These are phyloP conservation scores for Strongylocentrotus purpuratus DNA, from an alignment of 35 echinoderm and acorn worm genomes.

Conservation along the genomic window DNA sequence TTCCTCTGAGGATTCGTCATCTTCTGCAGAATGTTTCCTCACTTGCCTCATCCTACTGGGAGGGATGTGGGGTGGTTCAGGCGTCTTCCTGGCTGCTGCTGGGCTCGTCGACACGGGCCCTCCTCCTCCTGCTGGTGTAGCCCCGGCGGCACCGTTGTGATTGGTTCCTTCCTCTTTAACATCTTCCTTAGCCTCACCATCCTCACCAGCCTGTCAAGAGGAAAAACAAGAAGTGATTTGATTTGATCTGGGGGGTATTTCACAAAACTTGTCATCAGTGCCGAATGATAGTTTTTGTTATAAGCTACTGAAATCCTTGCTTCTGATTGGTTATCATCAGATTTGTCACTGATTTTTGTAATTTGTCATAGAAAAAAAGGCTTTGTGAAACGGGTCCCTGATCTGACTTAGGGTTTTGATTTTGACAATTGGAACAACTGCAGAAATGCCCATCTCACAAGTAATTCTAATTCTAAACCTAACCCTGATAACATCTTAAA, in stretches of 20 bases:
- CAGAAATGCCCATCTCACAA: too few species aligned
- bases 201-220: neutral
- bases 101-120: neutral
- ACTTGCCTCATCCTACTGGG: neutral
- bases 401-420: neutral
- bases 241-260: too few species aligned
- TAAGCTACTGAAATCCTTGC: too few species aligned
- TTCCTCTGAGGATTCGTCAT: conserved; percentile 17
- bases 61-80: neutral
- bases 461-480: too few species aligned
- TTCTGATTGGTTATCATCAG: too few species aligned
- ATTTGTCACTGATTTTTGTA: too few species aligned
- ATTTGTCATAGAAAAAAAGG: too few species aligned
- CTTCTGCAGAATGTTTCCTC: conserved; percentile 10
- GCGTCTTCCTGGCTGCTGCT: conserved; percentile 22
- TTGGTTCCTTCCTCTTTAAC: conserved; percentile 10
- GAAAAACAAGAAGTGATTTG: neutral
- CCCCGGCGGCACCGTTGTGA: neutral
- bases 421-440: too few species aligned
- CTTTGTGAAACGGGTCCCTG: too few species aligned
- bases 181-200: conserved; percentile 26
- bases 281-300: too few species aligned
- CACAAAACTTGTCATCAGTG: too few species aligned
- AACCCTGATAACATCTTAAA: too few species aligned
- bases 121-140: neutral